phyloP scores from a whole-genome alignment of 2,797 vertebrate species.

The Balearica regulorum region DNA sequence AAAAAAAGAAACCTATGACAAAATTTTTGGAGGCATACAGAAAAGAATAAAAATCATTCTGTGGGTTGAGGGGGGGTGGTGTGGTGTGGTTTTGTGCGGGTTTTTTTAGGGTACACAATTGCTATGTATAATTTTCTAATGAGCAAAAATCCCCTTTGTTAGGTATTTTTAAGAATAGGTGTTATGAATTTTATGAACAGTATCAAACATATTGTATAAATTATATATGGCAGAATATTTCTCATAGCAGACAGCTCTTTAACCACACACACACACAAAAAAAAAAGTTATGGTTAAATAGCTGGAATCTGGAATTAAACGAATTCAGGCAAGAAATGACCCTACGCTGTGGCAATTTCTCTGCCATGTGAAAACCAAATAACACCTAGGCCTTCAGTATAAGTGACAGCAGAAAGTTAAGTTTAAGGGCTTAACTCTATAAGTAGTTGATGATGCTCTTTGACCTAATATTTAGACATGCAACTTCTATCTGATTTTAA shows the following conservation, averaged over 20 bases:
- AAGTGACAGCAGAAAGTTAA: neutral
- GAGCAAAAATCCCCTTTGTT: neutral
- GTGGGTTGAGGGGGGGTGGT: fast-evolving
- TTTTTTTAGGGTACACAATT: neutral
- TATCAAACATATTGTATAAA: neutral
- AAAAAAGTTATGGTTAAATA: neutral
- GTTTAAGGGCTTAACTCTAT: neutral
- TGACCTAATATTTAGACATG: neutral
- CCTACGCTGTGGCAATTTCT: neutral
- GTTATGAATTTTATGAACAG: neutral
- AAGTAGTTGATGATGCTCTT: neutral
- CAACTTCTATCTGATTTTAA: neutral
- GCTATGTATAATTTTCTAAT: fast-evolving
- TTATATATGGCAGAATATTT: neutral
- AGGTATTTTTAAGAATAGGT: neutral
- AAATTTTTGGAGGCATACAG: neutral
- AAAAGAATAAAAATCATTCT: neutral
- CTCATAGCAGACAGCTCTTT: neutral
- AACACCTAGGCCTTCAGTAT: neutral
- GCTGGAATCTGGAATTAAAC: neutral
- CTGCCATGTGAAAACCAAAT: neutral
- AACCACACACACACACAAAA: neutral
- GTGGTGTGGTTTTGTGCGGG: neutral
- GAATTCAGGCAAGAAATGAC: neutral
- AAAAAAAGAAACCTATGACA: neutral